Base-by-base conservation (phyloP, 2,113 vertebrate species). In the Entelurus aequoreus region DNA sequence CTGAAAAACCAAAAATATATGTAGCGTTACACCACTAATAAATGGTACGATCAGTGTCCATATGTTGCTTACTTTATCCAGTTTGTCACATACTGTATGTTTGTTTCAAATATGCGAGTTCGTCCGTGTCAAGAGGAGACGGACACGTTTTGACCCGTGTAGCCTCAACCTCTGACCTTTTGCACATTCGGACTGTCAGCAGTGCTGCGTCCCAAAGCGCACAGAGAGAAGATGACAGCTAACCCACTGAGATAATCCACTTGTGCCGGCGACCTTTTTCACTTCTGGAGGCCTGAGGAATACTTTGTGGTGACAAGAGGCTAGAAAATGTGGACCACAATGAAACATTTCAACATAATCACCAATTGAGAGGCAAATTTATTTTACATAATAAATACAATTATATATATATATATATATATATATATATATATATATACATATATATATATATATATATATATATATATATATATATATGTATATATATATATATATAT, bases 221-320 rank as follows among this genome's bases (percentile, higher is more conserved):
- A 66, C 70, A 71, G 50, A 65, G 53, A 76, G n/a, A 46, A 37
- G 62, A 72, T 76, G 76, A 74, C 68, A 74, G 69, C 55, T 58
- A 63, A 60, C 38, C 68, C 62, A 16, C 40, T 44, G 62, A 52
- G 71, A n/a, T 19, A 10, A 44, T 44, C 28, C 11, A 15, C 28
- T 42, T 12, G 8, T 60, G 36, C 52, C 36, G 48, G 9, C 8
- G 46, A 37, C 21, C 28, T 21, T 16, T 46, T 12, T 46, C 28
- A 36, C n/a, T 13, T 14, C 6, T n/a, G 55, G 10, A 10, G 49
- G 14, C 15, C 16, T 49, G 19, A 56, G 65, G 65, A 65, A 16
- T 49, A 51, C 54, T 65, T 53, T 38, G 14, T 19, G 10, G 4
- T 36, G 37, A 16, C 12, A 60, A 4, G 8, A 61, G 44, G 63